phyloP scores from a whole-genome alignment of 2,888 invertebrate genomes.

The Dryococelus australis region DNA sequence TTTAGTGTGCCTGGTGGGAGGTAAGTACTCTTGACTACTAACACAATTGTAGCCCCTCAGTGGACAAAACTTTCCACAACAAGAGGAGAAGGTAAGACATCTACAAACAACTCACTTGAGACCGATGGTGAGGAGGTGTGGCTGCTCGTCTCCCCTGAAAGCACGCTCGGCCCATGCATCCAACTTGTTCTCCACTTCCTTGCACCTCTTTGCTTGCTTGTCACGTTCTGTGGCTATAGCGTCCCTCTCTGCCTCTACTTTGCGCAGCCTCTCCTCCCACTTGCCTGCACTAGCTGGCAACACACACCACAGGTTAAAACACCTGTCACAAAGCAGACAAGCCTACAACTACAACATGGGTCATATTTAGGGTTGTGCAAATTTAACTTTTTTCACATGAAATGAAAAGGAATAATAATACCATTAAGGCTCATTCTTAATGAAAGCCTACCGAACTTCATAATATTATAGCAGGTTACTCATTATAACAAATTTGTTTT shows the following conservation, averaged over 20 bases:
- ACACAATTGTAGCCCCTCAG: background rate
- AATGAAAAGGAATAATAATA: no score
- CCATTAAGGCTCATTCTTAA: no score
- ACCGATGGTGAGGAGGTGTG: background rate
- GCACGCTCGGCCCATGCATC: slow-evolving; percentile 63
- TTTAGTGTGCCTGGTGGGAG: no score
- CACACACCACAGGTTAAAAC: background rate
- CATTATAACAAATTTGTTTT: no score
- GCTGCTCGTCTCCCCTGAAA: background rate
- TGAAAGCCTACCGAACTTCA: no score
- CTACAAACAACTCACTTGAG: background rate
- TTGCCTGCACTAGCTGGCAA: background rate
- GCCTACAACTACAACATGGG: no score
- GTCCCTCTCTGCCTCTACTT: slow-evolving; percentile 55
- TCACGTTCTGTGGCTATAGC: slow-evolving; percentile 61
- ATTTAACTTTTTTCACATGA: no score
- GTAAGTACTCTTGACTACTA: no score
- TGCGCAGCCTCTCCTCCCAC: slow-evolving; percentile 38
- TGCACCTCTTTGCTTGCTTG: slow-evolving; percentile 61
- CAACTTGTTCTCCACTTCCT: slow-evolving; percentile 71
- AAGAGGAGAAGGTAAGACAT: background rate
- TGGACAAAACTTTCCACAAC: no score
- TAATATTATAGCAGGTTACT: no score
- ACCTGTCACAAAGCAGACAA: background rate
- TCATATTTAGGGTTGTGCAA: no score